Evolutionary conservation across 2,113 vertebrate genomes (phyloP).

Genomic region (Gulo gulo): DNA sequence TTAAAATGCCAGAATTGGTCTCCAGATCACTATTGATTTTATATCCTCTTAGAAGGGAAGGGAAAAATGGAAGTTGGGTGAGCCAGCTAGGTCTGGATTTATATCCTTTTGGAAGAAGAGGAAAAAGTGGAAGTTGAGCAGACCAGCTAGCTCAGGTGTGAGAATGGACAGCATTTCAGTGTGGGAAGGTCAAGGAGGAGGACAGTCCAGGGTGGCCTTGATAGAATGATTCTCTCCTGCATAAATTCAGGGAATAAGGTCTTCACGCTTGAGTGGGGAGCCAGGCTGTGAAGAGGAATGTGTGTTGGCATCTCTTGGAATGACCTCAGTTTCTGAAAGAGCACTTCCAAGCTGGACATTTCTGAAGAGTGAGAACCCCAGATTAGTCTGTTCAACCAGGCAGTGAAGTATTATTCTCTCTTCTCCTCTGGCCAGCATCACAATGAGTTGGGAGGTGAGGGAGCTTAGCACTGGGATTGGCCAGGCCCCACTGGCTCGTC

Average conservation of each 20-base stretch:
- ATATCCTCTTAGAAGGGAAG: background rate
- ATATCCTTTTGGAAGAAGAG: background rate
- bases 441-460: background rate
- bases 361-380: slow-evolving; percentile 23
- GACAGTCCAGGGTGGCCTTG: rapidly evolving
- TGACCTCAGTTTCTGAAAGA: slow-evolving; percentile 44
- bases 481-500: background rate
- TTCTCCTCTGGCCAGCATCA: background rate
- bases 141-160: background rate
- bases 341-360: background rate
- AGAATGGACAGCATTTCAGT: background rate
- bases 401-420: background rate
- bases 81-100: background rate
- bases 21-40: slow-evolving; percentile 21
- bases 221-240: background rate
- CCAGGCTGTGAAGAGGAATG: background rate
- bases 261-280: background rate
- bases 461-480: background rate
- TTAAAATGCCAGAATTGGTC: slow-evolving; percentile 43
- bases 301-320: slow-evolving; percentile 9
- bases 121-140: background rate
- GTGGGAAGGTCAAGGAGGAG: background rate
- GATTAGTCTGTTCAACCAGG: background rate
- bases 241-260: background rate
- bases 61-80: background rate